Conservation (phyloP, 1,140 invertebrate species). For the Campoletis sonorensis region DNA sequence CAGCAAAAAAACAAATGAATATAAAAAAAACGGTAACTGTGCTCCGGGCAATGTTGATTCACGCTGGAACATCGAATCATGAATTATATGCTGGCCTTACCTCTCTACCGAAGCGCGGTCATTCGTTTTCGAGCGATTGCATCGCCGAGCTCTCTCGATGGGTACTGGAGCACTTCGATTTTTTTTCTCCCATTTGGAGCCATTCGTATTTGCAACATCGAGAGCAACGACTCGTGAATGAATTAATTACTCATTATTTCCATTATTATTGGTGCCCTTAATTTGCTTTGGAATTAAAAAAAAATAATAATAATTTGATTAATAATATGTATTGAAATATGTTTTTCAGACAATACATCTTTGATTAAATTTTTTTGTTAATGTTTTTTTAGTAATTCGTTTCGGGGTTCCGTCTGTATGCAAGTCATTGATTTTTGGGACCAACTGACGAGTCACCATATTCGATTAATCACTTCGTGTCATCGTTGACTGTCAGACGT, state of each 20-base stretch:
- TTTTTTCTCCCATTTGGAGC: not conserved
- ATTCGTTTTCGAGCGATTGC: constrained; percentile 24
- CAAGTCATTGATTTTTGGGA: not conserved
- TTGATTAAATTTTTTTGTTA: not conserved
- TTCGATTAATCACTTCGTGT: constrained; percentile 10
- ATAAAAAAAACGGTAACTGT: not conserved
- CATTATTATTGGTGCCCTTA: too few relatives aligned
- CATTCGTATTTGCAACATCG: not conserved
- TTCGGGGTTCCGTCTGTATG: too few relatives aligned
- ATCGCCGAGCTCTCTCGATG: not conserved
- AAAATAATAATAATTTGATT: too few relatives aligned
- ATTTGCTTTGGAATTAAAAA: too few relatives aligned
- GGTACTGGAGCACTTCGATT: not conserved
- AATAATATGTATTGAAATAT: too few relatives aligned
- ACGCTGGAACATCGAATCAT: constrained; percentile 21
- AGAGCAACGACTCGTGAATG: constrained; percentile 2
- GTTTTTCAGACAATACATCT: not conserved
- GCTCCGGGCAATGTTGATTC: constrained; percentile 14
- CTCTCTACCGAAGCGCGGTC: constrained; percentile 19
- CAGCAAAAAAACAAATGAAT: too few relatives aligned
- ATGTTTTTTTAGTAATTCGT: not conserved
- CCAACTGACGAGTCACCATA: not conserved
- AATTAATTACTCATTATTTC: constrained; percentile 2
- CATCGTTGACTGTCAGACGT: not conserved
- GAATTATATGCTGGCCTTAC: constrained; percentile 9